Evolutionary conservation across 2,113 vertebrate genomes (phyloP), one percentile per base, ranked within the genome.

Genomic region (Pseudorectes ferrugineus): DNA sequence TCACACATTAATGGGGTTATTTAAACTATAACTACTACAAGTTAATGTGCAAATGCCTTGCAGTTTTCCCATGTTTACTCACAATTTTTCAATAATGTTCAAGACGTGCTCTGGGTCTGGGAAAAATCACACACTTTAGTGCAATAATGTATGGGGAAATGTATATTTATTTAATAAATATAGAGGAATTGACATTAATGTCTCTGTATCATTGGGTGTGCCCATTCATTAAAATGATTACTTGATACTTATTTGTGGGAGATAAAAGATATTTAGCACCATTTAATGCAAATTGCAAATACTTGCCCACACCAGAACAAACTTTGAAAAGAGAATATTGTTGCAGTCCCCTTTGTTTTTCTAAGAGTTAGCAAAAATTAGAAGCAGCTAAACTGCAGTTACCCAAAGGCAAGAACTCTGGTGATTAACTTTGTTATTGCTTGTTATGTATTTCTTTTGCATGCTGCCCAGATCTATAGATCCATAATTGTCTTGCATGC

Each of bases 251-350:
- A 68, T 91, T 93, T 92, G 26, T 71, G 71, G 48, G 66, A 94
- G 71, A 90, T 79, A 95, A 96, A 86, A 82, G 19, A 88, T 95
- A 92, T 59, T 61, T 83, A 88, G 67, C 81, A 38, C 49, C 23
- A 92, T 96, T 96, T 92, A 76, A 94, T 97, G 89, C 65, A 97
- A 97, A 97, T 92, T 96, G 20, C 29, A 91, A 95, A 96, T 83
- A 62, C 80, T 89, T 48, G 36, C 59, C 33, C 80, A 66, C 45
- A 95, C 35, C 68, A 86, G 68, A 94, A 86, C 17, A 95, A 92
- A 97, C 40, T 94, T 40, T 80, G 76, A 51, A 91, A 88, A 95
- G 58, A 86, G 58, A 94, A 74, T 95, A 76, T 79, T 75, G 78
- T 70, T 33, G 38, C 89, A 61, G 14, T 74, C 49, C 84, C 40